Percentiles rank a stretch among this genome's conserved stretches.
These are phyloP conservation scores for Morpho helenor DNA, from an alignment of 2,888 invertebrate species.

Conservation along the genomic window DNA sequence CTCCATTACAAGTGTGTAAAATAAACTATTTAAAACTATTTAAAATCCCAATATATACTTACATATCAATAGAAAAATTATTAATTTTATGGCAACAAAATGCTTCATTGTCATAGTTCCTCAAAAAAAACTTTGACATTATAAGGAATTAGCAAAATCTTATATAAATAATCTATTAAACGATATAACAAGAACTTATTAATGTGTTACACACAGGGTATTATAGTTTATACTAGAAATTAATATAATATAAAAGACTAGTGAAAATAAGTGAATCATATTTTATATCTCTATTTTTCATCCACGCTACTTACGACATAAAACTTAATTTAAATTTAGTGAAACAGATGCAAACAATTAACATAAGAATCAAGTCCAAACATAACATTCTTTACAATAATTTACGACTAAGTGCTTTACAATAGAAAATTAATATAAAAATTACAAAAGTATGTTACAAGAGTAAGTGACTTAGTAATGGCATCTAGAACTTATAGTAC, in stretches of 20 bases:
- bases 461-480: slow-evolving; percentile 8
- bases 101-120: too few species aligned
- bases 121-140: too few species aligned
- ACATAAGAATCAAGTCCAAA: background rate
- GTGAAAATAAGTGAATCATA: slow-evolving; percentile 2
- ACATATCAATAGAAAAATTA: too few species aligned
- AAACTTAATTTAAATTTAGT: background rate
- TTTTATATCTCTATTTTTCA: background rate
- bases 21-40: too few species aligned
- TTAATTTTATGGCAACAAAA: too few species aligned
- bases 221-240: slow-evolving; percentile 3
- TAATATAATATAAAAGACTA: slow-evolving; percentile 6
- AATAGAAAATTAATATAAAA: slow-evolving; percentile 13
- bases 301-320: background rate
- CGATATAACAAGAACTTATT: background rate
- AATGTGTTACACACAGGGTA: slow-evolving; percentile 13
- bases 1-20: too few species aligned
- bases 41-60: too few species aligned
- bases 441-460: slow-evolving; percentile 19
- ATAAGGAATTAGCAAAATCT: too few species aligned
- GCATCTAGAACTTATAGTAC: background rate
- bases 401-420: slow-evolving; percentile 4
- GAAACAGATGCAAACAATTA: background rate
- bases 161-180: too few species aligned
- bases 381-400: slow-evolving; percentile 2